phyloP scores from a whole-genome alignment of 2,113 vertebrate genomes.

The Acinonyx jubatus region DNA sequence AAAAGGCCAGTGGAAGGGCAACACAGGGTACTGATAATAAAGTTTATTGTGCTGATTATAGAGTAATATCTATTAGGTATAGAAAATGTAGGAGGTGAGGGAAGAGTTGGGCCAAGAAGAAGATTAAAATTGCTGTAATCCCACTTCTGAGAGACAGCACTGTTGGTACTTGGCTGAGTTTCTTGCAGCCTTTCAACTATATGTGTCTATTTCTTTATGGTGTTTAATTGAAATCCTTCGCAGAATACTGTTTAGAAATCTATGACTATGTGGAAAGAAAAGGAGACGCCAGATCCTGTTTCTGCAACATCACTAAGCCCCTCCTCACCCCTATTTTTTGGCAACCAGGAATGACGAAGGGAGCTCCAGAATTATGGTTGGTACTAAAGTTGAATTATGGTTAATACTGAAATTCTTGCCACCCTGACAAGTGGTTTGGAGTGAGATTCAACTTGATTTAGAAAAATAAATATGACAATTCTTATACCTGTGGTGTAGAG shows the following conservation, averaged over 20 bases:
- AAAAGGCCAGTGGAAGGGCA: background rate
- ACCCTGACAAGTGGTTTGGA: background rate
- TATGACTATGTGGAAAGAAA: background rate
- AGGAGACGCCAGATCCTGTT: background rate
- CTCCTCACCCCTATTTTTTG: background rate
- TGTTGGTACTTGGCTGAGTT: background rate
- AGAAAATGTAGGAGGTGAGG: background rate
- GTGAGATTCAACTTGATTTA: slow-evolving; percentile 44
- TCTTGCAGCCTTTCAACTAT: background rate
- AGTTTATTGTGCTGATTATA: background rate
- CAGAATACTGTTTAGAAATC: background rate
- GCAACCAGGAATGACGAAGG: background rate
- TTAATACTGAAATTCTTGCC: background rate
- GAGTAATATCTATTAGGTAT: background rate
- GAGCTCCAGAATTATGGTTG: background rate
- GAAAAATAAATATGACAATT: slow-evolving; percentile 40
- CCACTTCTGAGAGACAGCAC: background rate
- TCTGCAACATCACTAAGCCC: background rate
- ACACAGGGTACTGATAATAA: background rate
- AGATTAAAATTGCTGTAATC: background rate
- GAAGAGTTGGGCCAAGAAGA: background rate
- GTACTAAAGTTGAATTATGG: background rate
- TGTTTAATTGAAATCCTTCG: background rate
- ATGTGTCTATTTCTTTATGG: background rate
- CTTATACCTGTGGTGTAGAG: background rate